Percentiles rank a stretch among this genome's conserved stretches.
Evolutionary conservation across 2,113 vertebrate genomes (phyloP).

Genomic region (Camelus dromedarius): DNA sequence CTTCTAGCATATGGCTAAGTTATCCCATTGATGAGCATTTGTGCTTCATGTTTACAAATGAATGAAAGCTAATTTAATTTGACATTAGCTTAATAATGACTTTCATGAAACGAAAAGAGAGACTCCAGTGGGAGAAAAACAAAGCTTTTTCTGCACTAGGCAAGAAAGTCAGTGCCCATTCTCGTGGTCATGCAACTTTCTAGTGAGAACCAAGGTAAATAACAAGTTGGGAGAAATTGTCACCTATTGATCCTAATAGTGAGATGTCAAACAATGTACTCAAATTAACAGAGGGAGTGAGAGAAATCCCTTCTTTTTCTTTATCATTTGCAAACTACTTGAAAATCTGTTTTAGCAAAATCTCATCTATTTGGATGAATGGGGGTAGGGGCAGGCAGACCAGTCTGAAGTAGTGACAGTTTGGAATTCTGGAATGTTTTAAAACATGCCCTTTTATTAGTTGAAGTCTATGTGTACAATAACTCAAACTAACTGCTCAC

Average conservation of each 20-base stretch:
- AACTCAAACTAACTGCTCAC: constrained; percentile 81
- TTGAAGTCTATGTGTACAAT: constrained; percentile 77
- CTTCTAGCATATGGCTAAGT: constrained; percentile 31
- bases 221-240: constrained; percentile 45
- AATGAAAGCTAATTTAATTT: constrained; percentile 62
- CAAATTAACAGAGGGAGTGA: not conserved
- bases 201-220: constrained; percentile 45
- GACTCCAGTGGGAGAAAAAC: not conserved
- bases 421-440: constrained; percentile 82
- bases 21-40: constrained; percentile 21
- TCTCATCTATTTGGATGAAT: constrained; percentile 75
- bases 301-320: not conserved
- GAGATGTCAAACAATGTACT: constrained; percentile 19
- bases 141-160: not conserved
- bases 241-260: constrained; percentile 43
- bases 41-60: constrained; percentile 48
- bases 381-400: constrained; percentile 37
- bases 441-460: constrained; percentile 79
- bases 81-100: constrained; percentile 50
- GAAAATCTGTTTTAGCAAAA: constrained; percentile 71
- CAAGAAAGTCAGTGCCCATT: not conserved
- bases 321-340: constrained; percentile 52
- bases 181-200: constrained; percentile 51
- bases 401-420: constrained; percentile 77
- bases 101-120: constrained; percentile 51